A percentile compares a stretch with the other conserved stretches of the same genome.
Evolutionary conservation across 1,140 invertebrate genomes (phyloP).

Genomic region (Calosoma granatense): DNA sequence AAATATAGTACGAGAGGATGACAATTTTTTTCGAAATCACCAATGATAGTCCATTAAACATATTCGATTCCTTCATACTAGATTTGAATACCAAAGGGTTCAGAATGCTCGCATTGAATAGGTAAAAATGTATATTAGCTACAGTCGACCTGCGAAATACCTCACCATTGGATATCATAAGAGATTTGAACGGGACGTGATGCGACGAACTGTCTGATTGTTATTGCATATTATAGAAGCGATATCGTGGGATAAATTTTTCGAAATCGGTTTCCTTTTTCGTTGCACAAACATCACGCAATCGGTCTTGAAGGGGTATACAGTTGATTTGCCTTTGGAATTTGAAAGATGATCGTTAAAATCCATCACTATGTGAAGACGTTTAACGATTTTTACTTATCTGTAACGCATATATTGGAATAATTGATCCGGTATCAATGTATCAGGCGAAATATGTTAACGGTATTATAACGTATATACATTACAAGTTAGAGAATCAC

Average conservation of each 20-base stretch:
- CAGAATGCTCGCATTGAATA: conserved; percentile 20
- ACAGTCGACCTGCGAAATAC: conserved; percentile 17
- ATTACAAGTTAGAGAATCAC: no score
- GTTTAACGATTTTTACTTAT: not conserved
- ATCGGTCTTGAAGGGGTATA: not conserved
- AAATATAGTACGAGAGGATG: conserved; percentile 14
- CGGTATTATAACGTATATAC: no score
- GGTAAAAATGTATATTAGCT: conserved; percentile 31
- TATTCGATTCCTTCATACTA: conserved; percentile 30
- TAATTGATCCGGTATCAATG: no score
- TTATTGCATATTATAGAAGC: conserved; percentile 6
- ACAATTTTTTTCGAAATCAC: conserved; percentile 20
- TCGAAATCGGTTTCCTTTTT: not conserved
- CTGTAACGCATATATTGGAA: no score
- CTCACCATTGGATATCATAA: not conserved
- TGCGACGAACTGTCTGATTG: not conserved
- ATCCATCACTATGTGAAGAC: not conserved
- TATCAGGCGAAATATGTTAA: no score
- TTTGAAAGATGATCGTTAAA: not conserved
- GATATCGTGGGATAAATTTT: conserved; percentile 6
- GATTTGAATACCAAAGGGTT: conserved; percentile 32
- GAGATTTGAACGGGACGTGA: not conserved
- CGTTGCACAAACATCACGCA: not conserved
- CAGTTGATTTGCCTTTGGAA: not conserved
- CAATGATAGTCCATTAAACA: conserved; percentile 32